Evolutionary conservation across 2,888 invertebrate genomes (phyloP).

Genomic region (Esperia sulphurella): DNA sequence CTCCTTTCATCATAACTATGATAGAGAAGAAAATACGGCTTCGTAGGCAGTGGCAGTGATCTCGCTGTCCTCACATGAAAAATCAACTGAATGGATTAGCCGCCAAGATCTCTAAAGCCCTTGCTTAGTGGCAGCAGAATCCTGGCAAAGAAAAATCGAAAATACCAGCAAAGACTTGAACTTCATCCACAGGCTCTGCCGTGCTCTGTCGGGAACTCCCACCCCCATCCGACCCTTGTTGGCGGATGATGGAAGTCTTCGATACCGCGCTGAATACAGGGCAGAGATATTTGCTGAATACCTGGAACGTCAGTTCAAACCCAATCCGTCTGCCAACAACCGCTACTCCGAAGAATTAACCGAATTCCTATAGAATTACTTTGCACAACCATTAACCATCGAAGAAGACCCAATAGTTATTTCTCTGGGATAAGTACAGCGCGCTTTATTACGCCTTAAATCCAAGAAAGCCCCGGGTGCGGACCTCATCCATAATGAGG

Average conservation of each 20-base stretch:
- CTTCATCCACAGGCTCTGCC: background rate
- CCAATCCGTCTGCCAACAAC: background rate
- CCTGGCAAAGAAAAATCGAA: constrained; percentile 1
- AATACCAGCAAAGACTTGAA: background rate
- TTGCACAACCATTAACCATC: background rate
- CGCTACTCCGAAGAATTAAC: background rate
- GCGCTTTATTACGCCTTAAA: background rate
- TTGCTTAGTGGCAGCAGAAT: background rate
- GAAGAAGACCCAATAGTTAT: constrained; percentile 4
- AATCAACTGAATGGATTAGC: background rate
- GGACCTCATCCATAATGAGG: constrained; percentile 13
- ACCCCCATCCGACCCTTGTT: background rate
- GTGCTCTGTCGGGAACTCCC: background rate
- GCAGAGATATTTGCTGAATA: constrained; percentile 13
- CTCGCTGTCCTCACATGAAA: constrained; percentile 9
- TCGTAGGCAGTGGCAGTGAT: constrained; percentile 5
- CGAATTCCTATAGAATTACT: background rate
- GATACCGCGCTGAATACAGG: constrained; percentile 9
- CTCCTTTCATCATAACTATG: background rate
- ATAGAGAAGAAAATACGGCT: background rate
- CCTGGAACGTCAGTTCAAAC: constrained; percentile 8
- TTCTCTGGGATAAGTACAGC: constrained; percentile 7
- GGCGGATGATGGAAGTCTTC: background rate
- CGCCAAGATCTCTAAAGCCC: background rate
- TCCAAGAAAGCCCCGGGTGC: constrained; percentile 15